Evolutionary conservation across 2,797 vertebrate genomes (phyloP), one percentile per base, ranked within the genome.

Genomic region (Anisognathus igniventris): DNA sequence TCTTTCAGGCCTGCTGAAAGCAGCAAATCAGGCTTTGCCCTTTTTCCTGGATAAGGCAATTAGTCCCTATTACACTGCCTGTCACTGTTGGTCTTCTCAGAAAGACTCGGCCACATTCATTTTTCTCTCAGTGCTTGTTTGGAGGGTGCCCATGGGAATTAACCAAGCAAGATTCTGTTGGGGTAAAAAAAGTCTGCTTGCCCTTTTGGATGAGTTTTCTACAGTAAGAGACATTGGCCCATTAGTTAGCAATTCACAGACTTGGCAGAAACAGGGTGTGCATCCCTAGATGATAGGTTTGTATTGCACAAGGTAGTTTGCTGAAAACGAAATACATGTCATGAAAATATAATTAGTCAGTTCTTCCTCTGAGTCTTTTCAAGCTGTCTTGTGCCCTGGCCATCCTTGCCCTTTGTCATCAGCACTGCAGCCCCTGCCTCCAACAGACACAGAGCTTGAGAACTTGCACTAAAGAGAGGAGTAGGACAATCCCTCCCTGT

Each of bases 201-300:
- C 14, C 57, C 15, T 91, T 88, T 37, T 37, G 28, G 35, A 24
- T 28, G n/a, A 20, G 13, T 54, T 53, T 58, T 74, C 48, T 76
- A n/a, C n/a, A 7, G 0, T 67, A 39, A 60, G 20, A 70, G 27
- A 58, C 1, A 1, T 6, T 12, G 3, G 3, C 28, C 31, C n/a
- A 27, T 90, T 82, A 51, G 16, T 31, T 80, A 77, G 24, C 22
- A 35, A 58, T 47, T 57, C 17, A 12, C 2, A 19, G 22, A 25
- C 22, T 76, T 84, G 27, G 30, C 24, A 72, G n/a, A 53, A 56
- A 28, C 5, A 58, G 25, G 20, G 16, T 14, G 6, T 24, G n/a
- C 24, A 37, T 13, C 40, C 58, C 60, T 60, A 50, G 53, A 14
- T 76, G 31, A 39, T 28, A 14, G 6, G 3, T 40, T 44, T 68